phyloP scores from a whole-genome alignment of 2,888 invertebrate species.

The Eutolmus rufibarbis region DNA sequence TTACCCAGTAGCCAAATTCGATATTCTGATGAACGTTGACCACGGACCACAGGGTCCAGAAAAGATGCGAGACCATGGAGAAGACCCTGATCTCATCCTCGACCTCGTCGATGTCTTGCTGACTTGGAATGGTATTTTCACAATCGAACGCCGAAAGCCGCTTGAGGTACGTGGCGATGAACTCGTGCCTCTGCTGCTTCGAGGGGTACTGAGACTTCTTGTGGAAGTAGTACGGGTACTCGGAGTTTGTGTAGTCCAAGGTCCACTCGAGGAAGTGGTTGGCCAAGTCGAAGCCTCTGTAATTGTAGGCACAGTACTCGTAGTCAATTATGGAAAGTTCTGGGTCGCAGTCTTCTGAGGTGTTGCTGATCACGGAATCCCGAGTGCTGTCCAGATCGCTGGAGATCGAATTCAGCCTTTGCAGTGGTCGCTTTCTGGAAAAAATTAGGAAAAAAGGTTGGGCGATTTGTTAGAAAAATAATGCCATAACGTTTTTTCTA shows the following conservation, averaged over 20 bases:
- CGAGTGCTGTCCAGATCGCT: slow-evolving; percentile 56
- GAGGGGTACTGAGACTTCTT: slow-evolving; percentile 75
- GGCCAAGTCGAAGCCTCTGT: slow-evolving; percentile 90
- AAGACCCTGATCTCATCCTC: slow-evolving; percentile 83
- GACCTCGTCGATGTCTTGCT: slow-evolving; percentile 69
- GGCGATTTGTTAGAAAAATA: not conserved
- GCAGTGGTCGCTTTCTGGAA: slow-evolving; percentile 49
- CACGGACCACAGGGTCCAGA: slow-evolving; percentile 94
- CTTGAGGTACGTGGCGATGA: slow-evolving; percentile 58
- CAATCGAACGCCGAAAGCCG: slow-evolving; percentile 54
- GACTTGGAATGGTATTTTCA: slow-evolving; percentile 56
- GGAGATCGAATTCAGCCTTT: slow-evolving; percentile 5
- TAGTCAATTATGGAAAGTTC: slow-evolving; percentile 86
- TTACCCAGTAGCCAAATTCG: slow-evolving; percentile 94
- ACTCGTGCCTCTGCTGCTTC: slow-evolving; percentile 68
- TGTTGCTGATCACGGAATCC: slow-evolving; percentile 56
- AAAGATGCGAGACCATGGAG: slow-evolving; percentile 86
- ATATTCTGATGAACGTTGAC: slow-evolving; percentile 89
- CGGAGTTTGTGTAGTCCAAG: slow-evolving; percentile 83
- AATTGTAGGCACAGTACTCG: slow-evolving; percentile 95
- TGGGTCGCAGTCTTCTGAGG: slow-evolving; percentile 60
- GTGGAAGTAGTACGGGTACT: slow-evolving; percentile 80
- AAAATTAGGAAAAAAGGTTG: slow-evolving; percentile 13
- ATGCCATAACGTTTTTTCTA: not conserved
- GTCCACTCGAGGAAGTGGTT: slow-evolving; percentile 95